Evolutionary conservation across 30 jellyfish, hydroid and myxozoan species (phyloP).

Genomic region (Aurelia aurita): DNA sequence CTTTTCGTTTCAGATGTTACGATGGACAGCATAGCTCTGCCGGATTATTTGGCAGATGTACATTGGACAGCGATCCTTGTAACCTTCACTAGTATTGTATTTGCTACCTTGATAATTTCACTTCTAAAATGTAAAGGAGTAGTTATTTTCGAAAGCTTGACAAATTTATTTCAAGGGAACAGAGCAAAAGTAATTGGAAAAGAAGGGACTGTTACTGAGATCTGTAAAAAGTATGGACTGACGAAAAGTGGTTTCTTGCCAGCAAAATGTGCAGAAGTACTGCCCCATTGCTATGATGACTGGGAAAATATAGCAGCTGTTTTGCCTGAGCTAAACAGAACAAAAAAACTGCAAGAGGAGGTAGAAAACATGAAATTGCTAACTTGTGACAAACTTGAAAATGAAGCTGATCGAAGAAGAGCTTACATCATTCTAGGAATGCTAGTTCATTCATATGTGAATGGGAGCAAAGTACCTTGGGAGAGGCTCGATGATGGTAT

Average conservation of each 20-base stretch:
- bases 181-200: no score
- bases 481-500: background rate
- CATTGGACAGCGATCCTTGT: no score
- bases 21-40: no score
- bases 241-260: slow-evolving; percentile 48
- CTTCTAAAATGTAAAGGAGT: no score
- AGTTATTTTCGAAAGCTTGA: no score
- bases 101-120: no score
- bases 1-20: no score
- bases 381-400: slow-evolving; percentile 18
- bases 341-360: slow-evolving; percentile 6
- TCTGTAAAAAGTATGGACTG: slow-evolving; percentile 18
- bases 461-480: slow-evolving; percentile 53
- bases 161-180: no score
- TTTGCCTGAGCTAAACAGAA: slow-evolving; percentile 46
- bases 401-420: slow-evolving; percentile 32
- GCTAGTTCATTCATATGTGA: slow-evolving; percentile 61
- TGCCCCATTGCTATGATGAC: slow-evolving; percentile 23
- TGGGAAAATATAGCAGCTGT: slow-evolving; percentile 40
- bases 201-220: background rate
- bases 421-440: slow-evolving; percentile 58
- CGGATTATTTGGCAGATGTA: no score
- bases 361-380: slow-evolving; percentile 16
- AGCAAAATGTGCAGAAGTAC: background rate
- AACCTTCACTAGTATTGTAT: no score